A percentile compares a stretch with the other conserved stretches of the same genome.
phyloP scores from a whole-genome alignment of 2,888 invertebrate species.

The Biston betularia region DNA sequence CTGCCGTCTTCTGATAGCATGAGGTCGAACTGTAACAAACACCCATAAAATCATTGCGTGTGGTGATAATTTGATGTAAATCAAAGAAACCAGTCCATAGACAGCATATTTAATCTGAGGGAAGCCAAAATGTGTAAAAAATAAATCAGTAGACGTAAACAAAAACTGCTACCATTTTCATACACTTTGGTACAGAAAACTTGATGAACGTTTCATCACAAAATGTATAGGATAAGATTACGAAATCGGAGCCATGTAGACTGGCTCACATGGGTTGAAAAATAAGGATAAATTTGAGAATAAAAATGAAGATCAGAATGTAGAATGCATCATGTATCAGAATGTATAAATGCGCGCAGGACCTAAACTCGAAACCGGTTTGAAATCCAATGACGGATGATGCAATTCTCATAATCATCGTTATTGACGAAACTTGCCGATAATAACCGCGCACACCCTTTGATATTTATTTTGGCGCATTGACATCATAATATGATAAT shows the following conservation, averaged over 20 bases:
- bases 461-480: constrained; percentile 14
- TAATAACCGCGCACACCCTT: constrained; percentile 25
- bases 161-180: too few species aligned
- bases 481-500: constrained; percentile 10
- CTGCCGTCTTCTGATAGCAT: constrained; percentile 98
- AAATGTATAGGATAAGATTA: too few species aligned
- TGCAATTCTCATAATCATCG: constrained; percentile 17
- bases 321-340: too few species aligned
- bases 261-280: too few species aligned
- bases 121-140: too few species aligned
- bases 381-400: constrained; percentile 7
- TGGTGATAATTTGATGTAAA: too few species aligned
- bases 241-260: neutral
- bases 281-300: neutral
- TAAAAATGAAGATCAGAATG: too few species aligned
- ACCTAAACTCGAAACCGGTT: neutral
- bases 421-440: constrained; percentile 21
- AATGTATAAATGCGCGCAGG: neutral
- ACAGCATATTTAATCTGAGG: too few species aligned
- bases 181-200: too few species aligned
- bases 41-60: neutral
- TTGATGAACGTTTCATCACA: too few species aligned
- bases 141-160: too few species aligned
- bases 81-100: too few species aligned
- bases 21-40: constrained; percentile 92